Evolutionary conservation across 1,140 invertebrate genomes (phyloP), one percentile per base, ranked within the genome.

Genomic region (Cydia splendana): DNA sequence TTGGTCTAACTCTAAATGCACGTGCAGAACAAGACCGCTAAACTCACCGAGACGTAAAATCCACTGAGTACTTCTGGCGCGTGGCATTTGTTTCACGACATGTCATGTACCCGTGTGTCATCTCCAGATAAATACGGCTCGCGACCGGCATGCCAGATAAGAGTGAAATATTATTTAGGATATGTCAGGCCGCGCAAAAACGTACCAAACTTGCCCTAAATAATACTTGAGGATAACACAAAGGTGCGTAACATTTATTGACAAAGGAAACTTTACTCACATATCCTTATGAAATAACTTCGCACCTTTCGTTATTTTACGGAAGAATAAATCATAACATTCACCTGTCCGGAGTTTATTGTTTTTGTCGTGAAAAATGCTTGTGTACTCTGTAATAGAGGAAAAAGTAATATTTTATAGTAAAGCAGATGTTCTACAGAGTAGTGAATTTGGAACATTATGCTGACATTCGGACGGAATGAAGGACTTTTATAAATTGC

Each of bases 51-150:
- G 34, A 9, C 67, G 67, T 24, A 71, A 71, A 71, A 45, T 42
- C 67, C n/a, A 38, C 34, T 42, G n/a, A 71, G 67, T 38, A 42
- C 67, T 38, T 71, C 15, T 20, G 67, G 15, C 67, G 67, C 34
- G 67, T 71, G 65, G 67, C 67, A 71, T 71, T 71, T 42, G 67
- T 71, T 42, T 42, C 34, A 38, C 67, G 28, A 71, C 30, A 71
- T 71, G 67, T 38, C 67, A 71, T 71, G 34, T 67, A 30, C 18
- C 67, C 67, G 34, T 71, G 67, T 71, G 67, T 71, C 67, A 71
- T 71, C 67, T 71, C 67, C 67, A 71, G 67, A 71, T 71, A 71
- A 71, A 71, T 71, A 71, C 67, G 67, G 38, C 30, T n/a, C 67
- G 67, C 30, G 38, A 45, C 67, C 34, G 38, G 38, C 67, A 71